Evolutionary conservation across 2,888 invertebrate genomes (phyloP).

Genomic region (Tetranychus piercei): DNA sequence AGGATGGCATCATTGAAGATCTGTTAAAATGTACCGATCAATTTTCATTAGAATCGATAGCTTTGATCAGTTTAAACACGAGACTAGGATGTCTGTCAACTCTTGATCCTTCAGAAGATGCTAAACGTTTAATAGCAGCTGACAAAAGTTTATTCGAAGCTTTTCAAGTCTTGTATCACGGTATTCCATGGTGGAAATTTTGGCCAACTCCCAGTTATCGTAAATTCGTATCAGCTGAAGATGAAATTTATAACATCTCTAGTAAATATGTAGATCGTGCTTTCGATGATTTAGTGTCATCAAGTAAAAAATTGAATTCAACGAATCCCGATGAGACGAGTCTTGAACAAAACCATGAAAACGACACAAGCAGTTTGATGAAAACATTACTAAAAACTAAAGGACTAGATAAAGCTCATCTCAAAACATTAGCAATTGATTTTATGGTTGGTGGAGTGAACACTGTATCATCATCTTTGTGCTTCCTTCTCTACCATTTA

Average conservation of each 20-base stretch:
- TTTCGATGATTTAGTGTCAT: too few species aligned
- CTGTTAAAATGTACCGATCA: neutral
- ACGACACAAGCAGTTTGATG: slow-evolving; percentile 22
- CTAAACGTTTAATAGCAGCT: slow-evolving; percentile 29
- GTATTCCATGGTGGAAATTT: slow-evolving; percentile 30
- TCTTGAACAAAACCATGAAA: too few species aligned
- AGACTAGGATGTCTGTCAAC: slow-evolving; percentile 30
- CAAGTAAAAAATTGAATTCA: too few species aligned
- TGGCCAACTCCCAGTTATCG: slow-evolving; percentile 26
- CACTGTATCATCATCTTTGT: slow-evolving; percentile 31
- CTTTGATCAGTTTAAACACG: slow-evolving; percentile 31
- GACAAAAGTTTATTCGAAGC: slow-evolving; percentile 29
- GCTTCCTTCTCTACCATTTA: slow-evolving; percentile 44
- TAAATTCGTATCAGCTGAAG: slow-evolving; percentile 27
- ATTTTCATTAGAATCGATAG: slow-evolving; percentile 29
- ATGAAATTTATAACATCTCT: slow-evolving; percentile 26
- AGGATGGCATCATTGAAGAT: neutral
- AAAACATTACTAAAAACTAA: slow-evolving; percentile 23
- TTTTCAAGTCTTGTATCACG: slow-evolving; percentile 30
- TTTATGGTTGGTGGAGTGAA: slow-evolving; percentile 29
- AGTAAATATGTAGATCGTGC: slow-evolving; percentile 23
- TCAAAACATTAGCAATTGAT: slow-evolving; percentile 28
- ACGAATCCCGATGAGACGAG: too few species aligned
- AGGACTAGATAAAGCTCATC: slow-evolving; percentile 24
- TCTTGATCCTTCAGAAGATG: slow-evolving; percentile 22